Conservation (phyloP, 1,140 invertebrate genomes). For the Plutomurus gul region DNA sequence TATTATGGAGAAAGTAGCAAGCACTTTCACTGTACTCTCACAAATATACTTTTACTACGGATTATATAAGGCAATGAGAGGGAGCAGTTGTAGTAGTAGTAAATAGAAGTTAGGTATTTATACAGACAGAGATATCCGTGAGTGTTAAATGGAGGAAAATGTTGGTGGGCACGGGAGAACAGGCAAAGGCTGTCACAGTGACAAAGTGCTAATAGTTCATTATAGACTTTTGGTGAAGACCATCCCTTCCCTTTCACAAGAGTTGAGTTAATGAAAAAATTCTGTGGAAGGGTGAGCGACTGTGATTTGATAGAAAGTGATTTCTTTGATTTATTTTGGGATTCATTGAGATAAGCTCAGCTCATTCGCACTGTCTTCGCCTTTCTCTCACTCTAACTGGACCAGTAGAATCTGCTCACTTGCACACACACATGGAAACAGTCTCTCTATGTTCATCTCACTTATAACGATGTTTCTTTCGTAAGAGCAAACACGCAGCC, state of each 20-base stretch:
- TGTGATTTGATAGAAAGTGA: slow-evolving; percentile 27
- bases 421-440: no score
- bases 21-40: no score
- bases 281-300: slow-evolving; percentile 24
- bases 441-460: no score
- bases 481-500: no score
- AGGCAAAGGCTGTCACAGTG: slow-evolving; percentile 21
- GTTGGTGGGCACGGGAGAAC: slow-evolving; percentile 9
- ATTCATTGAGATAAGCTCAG: slow-evolving; percentile 17
- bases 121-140: neutral
- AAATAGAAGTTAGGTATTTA: neutral
- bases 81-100: no score
- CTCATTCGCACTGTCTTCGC: neutral
- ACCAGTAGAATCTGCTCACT: no score
- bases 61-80: no score
- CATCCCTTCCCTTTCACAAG: neutral
- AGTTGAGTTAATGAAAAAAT: slow-evolving; percentile 12
- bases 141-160: slow-evolving; percentile 7
- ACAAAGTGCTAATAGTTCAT: slow-evolving; percentile 29
- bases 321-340: slow-evolving; percentile 28
- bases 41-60: no score
- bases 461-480: no score
- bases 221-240: slow-evolving; percentile 14
- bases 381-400: no score
- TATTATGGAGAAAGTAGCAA: no score